Evolutionary conservation across 2,888 invertebrate genomes (phyloP), one percentile per base, ranked within the genome.

Genomic region (Drosophila phalerata): DNA sequence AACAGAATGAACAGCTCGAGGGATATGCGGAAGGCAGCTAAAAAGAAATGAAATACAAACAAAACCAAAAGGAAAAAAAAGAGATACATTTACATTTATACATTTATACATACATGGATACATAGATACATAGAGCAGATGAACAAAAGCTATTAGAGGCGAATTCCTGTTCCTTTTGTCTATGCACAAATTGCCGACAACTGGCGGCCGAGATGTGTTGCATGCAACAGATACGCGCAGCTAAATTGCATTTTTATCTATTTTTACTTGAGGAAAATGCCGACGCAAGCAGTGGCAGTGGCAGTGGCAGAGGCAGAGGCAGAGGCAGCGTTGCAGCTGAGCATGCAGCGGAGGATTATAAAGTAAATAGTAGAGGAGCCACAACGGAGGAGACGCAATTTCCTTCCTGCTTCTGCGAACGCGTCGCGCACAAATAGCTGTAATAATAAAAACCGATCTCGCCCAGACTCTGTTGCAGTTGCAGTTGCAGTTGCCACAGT

Each of bases 171-270:
- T 81, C 82, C 82, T 86, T 57, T 87, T 84, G 87, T 87, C 87
- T 87, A 87, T 83, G 73, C 85, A 74, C 83, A 84, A 86, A 79
- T 83, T 85, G 83, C 87, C 88, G 87, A 69, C 87, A 79, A 71
- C 66, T 64, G 66, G 22, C 48, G 38, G 69, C 57, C n/a, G 51
- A 37, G 60, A 61, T 65, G 73, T 53, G 73, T 53, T 71, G 69
- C 77, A 69, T 62, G 66, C 69, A 69, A 58, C 67, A 57, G 56
- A 60, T 60, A 60, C 48, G 47, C 77, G 72, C 68, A 73, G 70
- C 81, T 77, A 87, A 82, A 88, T 86, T 84, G 86, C 86, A 88
- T 81, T 86, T 88, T 84, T 84, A 86, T 86, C 88, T 86, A 86
- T 86, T 86, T 86, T 86, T 88, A 88, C 79, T 81, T 74, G 53